Base-by-base conservation (phyloP, 1,140 invertebrate species). In the Drosophila malerkotliana region DNA sequence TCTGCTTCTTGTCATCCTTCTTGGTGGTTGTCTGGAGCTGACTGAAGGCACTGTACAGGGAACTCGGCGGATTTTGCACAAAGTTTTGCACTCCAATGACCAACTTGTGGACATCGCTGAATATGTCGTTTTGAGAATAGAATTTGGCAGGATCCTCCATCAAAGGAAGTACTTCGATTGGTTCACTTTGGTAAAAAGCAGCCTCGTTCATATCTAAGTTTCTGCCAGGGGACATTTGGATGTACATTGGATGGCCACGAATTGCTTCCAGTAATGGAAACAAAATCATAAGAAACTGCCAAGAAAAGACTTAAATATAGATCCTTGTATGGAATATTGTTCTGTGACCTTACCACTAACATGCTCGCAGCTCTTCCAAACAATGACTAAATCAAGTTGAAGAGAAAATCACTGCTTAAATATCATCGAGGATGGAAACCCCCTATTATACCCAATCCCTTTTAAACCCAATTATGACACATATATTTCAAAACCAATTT, bases 1-100 rank as follows among this genome's bases (percentile, higher is more conserved):
- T 73, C 1, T 67, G 72, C 59, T 64, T 72, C 45, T 81, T 79
- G 8, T 49, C 26, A 32, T 69, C 49, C 5, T 66, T 57, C 28
- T 83, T 88, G 5, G 54, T 8, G 7, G 10, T 77, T 3, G 15
- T 37, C n/a, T 55, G 39, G 18, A 52, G 44, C 8, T 24, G 28
- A 12, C 32, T 39, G 34, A 48, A 12, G 5, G 61, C 21, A 39
- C 47, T 63, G 37, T 67, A 12, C 30, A 76, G 32, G 48, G 73
- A 48, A 47, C 9, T 21, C n/a, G 48, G 3, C 15, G 54, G 37
- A 67, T 77, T 14, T 28, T 64, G 21, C 30, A 34, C 8, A 49
- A 77, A 72, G 12, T 77, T n/a, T 5, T 77, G 67, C 0, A 77
- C 24, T 1, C 53, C 51, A 6, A 59, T 32, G 4, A 58, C 18